Percentiles rank a stretch among this genome's conserved stretches.
Evolutionary conservation across 1,140 invertebrate genomes (phyloP).

Genomic region (Rhynchophorus ferrugineus): DNA sequence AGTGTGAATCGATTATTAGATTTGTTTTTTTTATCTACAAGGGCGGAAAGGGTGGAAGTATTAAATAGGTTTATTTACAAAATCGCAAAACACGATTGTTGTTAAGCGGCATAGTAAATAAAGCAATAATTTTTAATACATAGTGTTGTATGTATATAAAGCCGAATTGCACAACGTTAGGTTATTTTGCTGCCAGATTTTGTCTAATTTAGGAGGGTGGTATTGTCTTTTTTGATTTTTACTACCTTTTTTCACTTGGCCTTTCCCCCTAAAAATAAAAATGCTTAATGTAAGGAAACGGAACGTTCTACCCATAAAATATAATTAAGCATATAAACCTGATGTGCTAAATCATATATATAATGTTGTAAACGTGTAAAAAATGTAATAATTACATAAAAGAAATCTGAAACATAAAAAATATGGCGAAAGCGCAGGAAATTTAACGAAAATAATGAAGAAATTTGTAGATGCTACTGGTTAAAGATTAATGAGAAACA

Average conservation of each 20-base stretch:
- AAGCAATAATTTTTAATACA: not conserved
- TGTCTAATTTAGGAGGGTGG: not conserved
- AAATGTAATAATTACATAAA: too few relatives aligned
- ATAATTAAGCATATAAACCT: too few relatives aligned
- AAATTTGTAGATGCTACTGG: too few relatives aligned
- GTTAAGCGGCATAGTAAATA: not conserved
- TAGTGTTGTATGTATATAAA: not conserved
- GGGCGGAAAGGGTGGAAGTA: not conserved
- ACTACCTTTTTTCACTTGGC: conserved; percentile 4
- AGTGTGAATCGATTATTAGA: not conserved
- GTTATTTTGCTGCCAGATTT: not conserved
- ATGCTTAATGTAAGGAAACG: not conserved
- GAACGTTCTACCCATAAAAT: too few relatives aligned
- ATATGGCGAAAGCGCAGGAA: too few relatives aligned
- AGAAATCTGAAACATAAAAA: too few relatives aligned
- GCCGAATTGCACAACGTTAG: not conserved
- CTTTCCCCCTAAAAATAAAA: conserved; percentile 6
- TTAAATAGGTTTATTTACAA: conserved; percentile 4
- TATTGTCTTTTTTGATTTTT: conserved; percentile 2
- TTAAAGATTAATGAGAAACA: too few relatives aligned
- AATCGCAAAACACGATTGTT: not conserved
- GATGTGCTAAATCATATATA: too few relatives aligned
- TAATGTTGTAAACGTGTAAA: too few relatives aligned
- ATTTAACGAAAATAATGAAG: too few relatives aligned
- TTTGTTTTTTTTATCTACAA: not conserved